phyloP scores from a whole-genome alignment of 2,888 invertebrate species.

The Lasioglossum lativentre region DNA sequence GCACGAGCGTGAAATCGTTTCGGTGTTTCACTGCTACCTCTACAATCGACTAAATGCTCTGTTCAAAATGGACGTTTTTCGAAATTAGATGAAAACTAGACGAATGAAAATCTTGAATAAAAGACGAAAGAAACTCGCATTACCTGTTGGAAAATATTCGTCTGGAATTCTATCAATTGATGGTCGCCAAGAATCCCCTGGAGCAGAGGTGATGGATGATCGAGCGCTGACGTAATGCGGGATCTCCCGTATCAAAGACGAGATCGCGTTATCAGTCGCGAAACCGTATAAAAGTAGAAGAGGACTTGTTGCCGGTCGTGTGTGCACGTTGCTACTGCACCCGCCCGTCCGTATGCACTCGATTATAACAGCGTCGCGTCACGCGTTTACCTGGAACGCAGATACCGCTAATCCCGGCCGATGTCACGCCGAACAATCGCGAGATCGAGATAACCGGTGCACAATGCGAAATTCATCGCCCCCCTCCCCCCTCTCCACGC shows the following conservation, averaged over 20 bases:
- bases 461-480: conserved; percentile 22
- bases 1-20: background rate
- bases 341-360: conserved; percentile 24
- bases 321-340: conserved; percentile 22
- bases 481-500: background rate
- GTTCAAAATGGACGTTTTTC: background rate
- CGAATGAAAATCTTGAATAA: no score
- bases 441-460: conserved; percentile 51
- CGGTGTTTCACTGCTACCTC: background rate
- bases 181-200: background rate
- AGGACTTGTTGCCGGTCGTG: conserved; percentile 15
- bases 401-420: conserved; percentile 68
- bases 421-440: conserved; percentile 52
- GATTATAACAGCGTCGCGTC: conserved; percentile 57
- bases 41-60: background rate
- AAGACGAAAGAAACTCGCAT: no score
- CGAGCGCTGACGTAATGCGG: conserved; percentile 60
- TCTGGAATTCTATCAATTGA: background rate
- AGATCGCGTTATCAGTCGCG: conserved; percentile 27
- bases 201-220: conserved; percentile 62
- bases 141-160: background rate
- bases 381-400: conserved; percentile 61
- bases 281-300: background rate
- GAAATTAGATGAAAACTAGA: background rate
- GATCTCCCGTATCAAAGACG: conserved; percentile 50